These are phyloP conservation scores for Mus caroli DNA, from an alignment of 2,797 vertebrate genomes.

Conservation along the genomic window DNA sequence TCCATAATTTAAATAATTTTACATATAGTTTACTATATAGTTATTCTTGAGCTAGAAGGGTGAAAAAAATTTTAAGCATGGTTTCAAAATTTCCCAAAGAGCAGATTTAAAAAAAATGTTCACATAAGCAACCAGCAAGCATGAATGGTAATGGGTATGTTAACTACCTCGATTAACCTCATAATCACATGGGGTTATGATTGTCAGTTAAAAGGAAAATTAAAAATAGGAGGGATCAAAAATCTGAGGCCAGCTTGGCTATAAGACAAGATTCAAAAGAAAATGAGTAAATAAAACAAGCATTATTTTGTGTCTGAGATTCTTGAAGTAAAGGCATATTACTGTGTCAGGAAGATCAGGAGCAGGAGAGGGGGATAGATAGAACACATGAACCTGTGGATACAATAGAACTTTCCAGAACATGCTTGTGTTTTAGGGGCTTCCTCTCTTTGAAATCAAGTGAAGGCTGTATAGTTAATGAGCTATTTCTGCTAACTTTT, in stretches of 20 bases:
- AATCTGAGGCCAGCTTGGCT: neutral
- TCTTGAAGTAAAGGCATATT: neutral
- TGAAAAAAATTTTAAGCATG: neutral
- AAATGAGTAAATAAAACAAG: neutral
- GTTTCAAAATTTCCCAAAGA: neutral
- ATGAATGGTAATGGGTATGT: neutral
- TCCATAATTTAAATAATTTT: neutral
- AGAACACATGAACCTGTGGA: neutral
- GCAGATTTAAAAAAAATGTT: neutral
- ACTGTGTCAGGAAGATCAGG: neutral
- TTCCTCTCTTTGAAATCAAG: neutral
- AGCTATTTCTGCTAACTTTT: neutral
- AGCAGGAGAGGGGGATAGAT: neutral
- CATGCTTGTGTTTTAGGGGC: neutral
- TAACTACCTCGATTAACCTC: neutral
- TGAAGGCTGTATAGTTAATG: neutral
- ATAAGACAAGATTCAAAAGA: neutral
- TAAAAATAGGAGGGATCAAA: neutral
- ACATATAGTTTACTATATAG: neutral
- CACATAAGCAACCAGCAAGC: constrained; percentile 2
- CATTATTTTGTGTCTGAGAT: neutral
- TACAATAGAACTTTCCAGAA: neutral
- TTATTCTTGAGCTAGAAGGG: constrained; percentile 27
- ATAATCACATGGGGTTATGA: neutral
- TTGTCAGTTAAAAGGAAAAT: neutral